These are phyloP conservation scores for Acanthoscelides obtectus DNA, from an alignment of 2,888 invertebrate species.

Conservation along the genomic window DNA sequence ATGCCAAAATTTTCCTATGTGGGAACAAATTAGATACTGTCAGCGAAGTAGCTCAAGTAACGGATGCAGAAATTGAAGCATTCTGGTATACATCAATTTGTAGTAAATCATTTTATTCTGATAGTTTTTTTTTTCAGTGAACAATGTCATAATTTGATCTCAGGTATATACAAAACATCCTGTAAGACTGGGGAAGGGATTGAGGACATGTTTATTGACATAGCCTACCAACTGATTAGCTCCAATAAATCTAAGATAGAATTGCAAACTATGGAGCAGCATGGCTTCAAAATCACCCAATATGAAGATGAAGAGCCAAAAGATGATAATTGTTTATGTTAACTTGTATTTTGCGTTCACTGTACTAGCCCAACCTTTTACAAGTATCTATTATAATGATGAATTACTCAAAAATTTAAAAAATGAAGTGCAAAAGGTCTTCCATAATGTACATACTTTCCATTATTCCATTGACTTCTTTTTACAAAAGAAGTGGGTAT, in stretches of 20 bases:
- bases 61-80: constrained; percentile 81
- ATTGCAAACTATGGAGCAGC: constrained; percentile 71
- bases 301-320: constrained; percentile 49
- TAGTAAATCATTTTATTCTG: background rate
- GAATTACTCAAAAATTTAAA: too few relatives aligned
- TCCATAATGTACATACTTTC: too few relatives aligned
- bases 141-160: constrained; percentile 87
- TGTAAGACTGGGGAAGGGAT: constrained; percentile 84
- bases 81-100: constrained; percentile 62
- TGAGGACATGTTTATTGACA: constrained; percentile 87
- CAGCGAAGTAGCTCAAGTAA: constrained; percentile 74
- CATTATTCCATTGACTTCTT: too few relatives aligned
- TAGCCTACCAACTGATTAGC: constrained; percentile 74
- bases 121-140: constrained; percentile 56
- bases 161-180: constrained; percentile 83
- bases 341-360: constrained; percentile 11
- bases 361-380: too few relatives aligned
- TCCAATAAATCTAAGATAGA: constrained; percentile 80
- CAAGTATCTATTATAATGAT: too few relatives aligned
- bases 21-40: constrained; percentile 83
- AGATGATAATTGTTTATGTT: constrained; percentile 51
- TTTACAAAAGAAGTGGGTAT: too few relatives aligned
- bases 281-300: constrained; percentile 70
- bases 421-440: too few relatives aligned
- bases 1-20: constrained; percentile 91